Percentiles rank a stretch among this genome's conserved stretches.
phyloP scores from a whole-genome alignment of 2,888 invertebrate genomes.

The Andrena bucephala region DNA sequence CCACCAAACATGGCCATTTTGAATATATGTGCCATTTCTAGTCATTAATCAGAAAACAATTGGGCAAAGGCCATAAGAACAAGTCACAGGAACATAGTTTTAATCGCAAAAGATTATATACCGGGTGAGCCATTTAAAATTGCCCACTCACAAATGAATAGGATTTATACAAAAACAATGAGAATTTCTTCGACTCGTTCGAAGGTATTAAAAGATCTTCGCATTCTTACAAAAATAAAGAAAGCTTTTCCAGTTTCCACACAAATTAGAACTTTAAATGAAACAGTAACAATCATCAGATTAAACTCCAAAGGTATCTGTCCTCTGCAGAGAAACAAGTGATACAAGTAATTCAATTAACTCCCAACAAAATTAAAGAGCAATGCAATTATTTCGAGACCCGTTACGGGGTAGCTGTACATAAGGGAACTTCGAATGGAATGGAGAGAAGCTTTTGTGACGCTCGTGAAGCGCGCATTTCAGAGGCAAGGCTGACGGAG shows the following conservation, averaged over 20 bases:
- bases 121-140: too few species aligned
- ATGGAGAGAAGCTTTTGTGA: not conserved
- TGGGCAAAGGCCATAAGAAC: too few species aligned
- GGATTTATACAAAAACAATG: too few species aligned
- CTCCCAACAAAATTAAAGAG: not conserved
- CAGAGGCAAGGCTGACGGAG: not conserved
- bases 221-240: too few species aligned
- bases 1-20: too few species aligned
- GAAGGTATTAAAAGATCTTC: not conserved
- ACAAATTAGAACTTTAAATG: not conserved
- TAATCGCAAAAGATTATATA: too few species aligned
- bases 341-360: not conserved
- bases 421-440: not conserved
- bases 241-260: too few species aligned
- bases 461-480: not conserved
- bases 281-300: not conserved
- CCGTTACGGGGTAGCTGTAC: not conserved
- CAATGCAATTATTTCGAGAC: conserved; percentile 4
- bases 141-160: too few species aligned
- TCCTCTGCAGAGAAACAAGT: not conserved
- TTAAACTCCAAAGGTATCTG: not conserved
- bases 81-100: too few species aligned
- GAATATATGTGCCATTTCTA: too few species aligned
- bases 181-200: too few species aligned
- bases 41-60: too few species aligned